Conservation (phyloP, 2,113 vertebrate genomes). For the Cathartes aura region DNA sequence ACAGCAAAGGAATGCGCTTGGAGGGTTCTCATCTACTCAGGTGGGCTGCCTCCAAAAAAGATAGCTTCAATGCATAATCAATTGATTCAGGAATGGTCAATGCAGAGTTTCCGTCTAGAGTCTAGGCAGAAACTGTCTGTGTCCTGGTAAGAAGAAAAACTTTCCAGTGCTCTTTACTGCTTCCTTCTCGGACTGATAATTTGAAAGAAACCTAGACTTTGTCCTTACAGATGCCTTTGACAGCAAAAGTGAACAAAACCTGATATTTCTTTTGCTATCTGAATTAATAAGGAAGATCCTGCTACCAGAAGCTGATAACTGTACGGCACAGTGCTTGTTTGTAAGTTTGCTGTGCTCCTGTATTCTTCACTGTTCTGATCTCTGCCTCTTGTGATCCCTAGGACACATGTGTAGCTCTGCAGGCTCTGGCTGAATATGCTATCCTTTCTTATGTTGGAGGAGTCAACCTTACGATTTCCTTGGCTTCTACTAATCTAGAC, state of each 20-base stretch:
- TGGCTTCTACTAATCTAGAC: conserved; percentile 94
- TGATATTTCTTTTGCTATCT: not conserved
- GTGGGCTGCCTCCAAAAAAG: conserved; percentile 37
- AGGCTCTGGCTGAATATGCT: conserved; percentile 92
- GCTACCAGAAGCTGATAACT: not conserved
- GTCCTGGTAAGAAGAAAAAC: not conserved
- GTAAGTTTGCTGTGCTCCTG: not conserved
- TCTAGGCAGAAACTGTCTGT: not conserved
- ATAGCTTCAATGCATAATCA: not conserved
- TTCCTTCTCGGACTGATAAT: not conserved
- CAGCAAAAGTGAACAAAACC: not conserved
- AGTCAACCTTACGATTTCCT: conserved; percentile 92
- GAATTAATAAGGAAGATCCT: not conserved
- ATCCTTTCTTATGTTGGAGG: conserved; percentile 90
- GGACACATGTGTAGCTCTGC: conserved; percentile 94
- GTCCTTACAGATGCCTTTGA: not conserved
- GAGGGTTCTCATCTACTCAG: conserved; percentile 95
- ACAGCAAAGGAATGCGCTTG: conserved; percentile 89
- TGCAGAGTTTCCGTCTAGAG: not conserved
- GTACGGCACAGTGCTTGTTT: not conserved
- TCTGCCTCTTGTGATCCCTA: conserved; percentile 10
- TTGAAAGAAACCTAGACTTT: not conserved
- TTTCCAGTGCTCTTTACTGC: not conserved
- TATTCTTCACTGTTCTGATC: not conserved
- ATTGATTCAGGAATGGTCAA: not conserved